Evolutionary conservation across 2,797 vertebrate genomes (phyloP).

Genomic region (Arctocebus calabarensis): DNA sequence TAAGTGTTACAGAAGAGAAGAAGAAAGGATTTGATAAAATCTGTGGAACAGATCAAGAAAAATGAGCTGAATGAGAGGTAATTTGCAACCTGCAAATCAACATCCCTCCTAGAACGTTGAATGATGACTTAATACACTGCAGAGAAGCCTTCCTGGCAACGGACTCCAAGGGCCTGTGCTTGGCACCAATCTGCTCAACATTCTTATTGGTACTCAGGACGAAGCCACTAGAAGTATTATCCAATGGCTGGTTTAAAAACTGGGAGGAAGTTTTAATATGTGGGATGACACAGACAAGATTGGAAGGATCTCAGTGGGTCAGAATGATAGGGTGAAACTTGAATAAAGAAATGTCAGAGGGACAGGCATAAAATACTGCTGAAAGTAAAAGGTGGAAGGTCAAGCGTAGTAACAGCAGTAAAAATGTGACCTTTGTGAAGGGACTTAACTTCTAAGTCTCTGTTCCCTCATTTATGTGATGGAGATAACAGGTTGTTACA

Average conservation of each 20-base stretch:
- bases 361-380: background rate
- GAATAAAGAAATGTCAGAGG: constrained; percentile 43
- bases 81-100: constrained; percentile 40
- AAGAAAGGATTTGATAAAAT: constrained; percentile 8
- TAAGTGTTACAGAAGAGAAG: background rate
- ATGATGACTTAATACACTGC: background rate
- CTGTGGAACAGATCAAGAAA: constrained; percentile 36
- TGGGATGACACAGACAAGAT: constrained; percentile 13
- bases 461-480: background rate
- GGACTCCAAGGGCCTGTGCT: background rate
- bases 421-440: constrained; percentile 12
- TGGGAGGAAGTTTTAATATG: background rate
- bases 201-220: background rate
- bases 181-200: background rate
- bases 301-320: background rate
- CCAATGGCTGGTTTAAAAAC: background rate
- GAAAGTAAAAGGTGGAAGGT: constrained; percentile 5
- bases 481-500: background rate
- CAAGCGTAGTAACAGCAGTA: background rate
- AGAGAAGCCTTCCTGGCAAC: background rate
- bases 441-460: background rate
- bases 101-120: background rate
- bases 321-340: background rate
- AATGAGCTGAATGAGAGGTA: constrained; percentile 3
- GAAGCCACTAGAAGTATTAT: background rate